These are phyloP conservation scores for Characodon lateralis DNA, from an alignment of 2,797 vertebrate species.

Conservation along the genomic window DNA sequence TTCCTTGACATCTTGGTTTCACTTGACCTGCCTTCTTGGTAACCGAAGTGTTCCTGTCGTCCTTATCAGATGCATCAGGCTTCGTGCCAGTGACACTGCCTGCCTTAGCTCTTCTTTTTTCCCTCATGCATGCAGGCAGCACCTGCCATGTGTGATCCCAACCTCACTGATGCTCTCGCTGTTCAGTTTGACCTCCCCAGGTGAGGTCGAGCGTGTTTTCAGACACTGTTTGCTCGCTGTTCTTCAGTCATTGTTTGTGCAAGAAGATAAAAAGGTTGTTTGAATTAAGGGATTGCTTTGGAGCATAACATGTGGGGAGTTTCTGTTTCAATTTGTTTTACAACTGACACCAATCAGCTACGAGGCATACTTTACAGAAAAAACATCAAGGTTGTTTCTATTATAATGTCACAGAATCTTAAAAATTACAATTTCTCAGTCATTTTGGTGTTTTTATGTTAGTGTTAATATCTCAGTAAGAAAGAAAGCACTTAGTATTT, in stretches of 20 bases:
- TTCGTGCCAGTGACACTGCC: conserved; percentile 37
- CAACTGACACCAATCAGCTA: conserved; percentile 1
- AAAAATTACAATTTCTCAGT: background rate
- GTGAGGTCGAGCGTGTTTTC: conserved; percentile 52
- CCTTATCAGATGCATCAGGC: conserved; percentile 69
- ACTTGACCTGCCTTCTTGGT: conserved; percentile 75
- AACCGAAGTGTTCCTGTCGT: conserved; percentile 71
- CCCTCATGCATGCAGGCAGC: conserved; percentile 34
- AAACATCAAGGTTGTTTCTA: background rate
- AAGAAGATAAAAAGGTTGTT: conserved; percentile 24
- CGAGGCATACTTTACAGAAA: background rate
- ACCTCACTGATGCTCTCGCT: conserved; percentile 17
- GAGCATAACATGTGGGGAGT: conserved; percentile 19
- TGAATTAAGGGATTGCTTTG: conserved; percentile 30
- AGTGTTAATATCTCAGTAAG: background rate
- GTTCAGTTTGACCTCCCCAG: conserved; percentile 36
- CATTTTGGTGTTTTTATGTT: background rate
- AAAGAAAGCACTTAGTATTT: background rate
- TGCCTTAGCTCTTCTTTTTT: conserved; percentile 51
- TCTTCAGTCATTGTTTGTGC: conserved; percentile 15
- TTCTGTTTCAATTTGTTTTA: conserved; percentile 12
- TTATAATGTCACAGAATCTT: background rate
- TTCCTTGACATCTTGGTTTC: conserved; percentile 88
- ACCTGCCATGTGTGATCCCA: conserved; percentile 41
- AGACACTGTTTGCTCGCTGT: conserved; percentile 41